These are phyloP conservation scores for Pandemis heparana DNA, from an alignment of 2,888 invertebrate species.

Conservation along the genomic window DNA sequence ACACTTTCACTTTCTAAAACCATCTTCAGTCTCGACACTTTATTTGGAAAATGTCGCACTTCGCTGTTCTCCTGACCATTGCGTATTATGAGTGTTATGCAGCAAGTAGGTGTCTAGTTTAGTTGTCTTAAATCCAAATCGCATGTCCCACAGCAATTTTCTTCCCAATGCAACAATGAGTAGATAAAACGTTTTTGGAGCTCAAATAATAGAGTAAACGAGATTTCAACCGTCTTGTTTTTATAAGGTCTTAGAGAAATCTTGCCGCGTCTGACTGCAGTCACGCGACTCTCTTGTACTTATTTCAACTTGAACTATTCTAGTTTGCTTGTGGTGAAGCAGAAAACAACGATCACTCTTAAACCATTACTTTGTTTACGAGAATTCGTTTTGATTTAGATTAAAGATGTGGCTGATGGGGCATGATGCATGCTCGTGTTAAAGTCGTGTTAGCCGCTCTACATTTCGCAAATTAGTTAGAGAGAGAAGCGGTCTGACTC, in stretches of 20 bases:
- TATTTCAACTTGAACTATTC: conserved; percentile 32
- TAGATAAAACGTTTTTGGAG: conserved; percentile 62
- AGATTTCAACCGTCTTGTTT: conserved; percentile 76
- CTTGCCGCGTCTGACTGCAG: conserved; percentile 66
- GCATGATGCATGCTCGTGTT: conserved; percentile 52
- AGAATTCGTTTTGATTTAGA: conserved; percentile 6
- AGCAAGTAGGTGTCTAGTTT: conserved; percentile 45
- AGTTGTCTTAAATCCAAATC: conserved; percentile 52
- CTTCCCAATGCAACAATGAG: conserved; percentile 62
- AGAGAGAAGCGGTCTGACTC: conserved; percentile 49
- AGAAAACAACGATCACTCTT: conserved; percentile 1
- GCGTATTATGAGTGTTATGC: conserved; percentile 29
- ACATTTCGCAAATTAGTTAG: conserved; percentile 6
- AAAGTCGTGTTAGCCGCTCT: neutral
- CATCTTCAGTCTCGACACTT: conserved; percentile 32
- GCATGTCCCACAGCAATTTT: conserved; percentile 69
- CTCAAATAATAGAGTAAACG: conserved; percentile 50
- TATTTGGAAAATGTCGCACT: conserved; percentile 39
- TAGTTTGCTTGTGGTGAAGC: conserved; percentile 13
- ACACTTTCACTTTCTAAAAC: conserved; percentile 52
- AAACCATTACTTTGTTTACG: conserved; percentile 2
- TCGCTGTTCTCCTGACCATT: conserved; percentile 22
- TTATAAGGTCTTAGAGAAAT: conserved; percentile 69
- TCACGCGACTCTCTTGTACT: conserved; percentile 68
- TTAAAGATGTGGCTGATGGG: conserved; percentile 55